Conservation (phyloP, 2,888 invertebrate species). For the Sesia bembeciformis region DNA sequence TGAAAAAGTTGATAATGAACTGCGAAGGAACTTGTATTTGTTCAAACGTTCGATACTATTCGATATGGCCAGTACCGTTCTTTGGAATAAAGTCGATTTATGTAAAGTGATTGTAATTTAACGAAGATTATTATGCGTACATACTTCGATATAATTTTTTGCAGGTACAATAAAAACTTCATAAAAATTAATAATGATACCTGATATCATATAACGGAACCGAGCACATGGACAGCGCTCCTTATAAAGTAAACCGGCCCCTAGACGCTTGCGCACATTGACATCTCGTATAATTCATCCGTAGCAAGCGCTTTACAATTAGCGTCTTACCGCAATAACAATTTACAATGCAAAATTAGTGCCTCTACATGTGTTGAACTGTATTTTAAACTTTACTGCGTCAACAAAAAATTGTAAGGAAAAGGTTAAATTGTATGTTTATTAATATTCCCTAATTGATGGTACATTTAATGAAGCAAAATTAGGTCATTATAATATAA, state of each 20-base stretch:
- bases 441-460: constrained; percentile 2
- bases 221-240: background rate
- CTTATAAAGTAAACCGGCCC: background rate
- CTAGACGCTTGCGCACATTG: constrained; percentile 22
- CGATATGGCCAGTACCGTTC: too few species aligned
- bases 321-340: constrained; percentile 24
- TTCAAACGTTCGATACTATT: too few species aligned
- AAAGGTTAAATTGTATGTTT: constrained; percentile 9
- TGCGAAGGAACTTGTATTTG: too few species aligned
- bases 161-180: too few species aligned
- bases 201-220: background rate
- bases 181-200: too few species aligned
- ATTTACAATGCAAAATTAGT: constrained; percentile 38
- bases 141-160: too few species aligned
- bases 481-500: background rate
- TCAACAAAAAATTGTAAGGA: background rate
- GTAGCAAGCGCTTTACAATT: constrained; percentile 32
- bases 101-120: too few species aligned
- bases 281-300: constrained; percentile 32
- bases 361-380: constrained; percentile 6
- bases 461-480: background rate
- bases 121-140: too few species aligned
- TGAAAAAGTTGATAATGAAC: too few species aligned
- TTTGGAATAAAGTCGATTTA: too few species aligned
- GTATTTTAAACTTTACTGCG: background rate